A percentile compares a stretch with the other conserved stretches of the same genome.
These are phyloP conservation scores for Trichogramma dendrolimi DNA, from an alignment of 2,888 invertebrate species.

Conservation along the genomic window DNA sequence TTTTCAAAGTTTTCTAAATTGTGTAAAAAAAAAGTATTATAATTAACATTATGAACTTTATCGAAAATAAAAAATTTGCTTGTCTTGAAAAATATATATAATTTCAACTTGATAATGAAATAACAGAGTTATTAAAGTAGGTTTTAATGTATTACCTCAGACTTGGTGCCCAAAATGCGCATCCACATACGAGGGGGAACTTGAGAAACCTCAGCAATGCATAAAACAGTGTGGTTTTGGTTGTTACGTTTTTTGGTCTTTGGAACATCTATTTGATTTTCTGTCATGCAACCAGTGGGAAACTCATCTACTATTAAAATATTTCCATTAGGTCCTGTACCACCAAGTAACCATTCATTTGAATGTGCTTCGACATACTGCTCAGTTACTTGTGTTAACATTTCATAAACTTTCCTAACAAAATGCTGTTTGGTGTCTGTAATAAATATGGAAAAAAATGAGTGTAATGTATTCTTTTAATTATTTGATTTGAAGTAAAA, in stretches of 20 bases:
- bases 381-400: constrained; percentile 56
- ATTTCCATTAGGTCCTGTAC: constrained; percentile 50
- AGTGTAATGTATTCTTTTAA: neutral
- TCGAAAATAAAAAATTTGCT: neutral
- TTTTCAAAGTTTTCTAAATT: constrained; percentile 19
- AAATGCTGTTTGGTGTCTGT: constrained; percentile 59
- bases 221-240: constrained; percentile 60
- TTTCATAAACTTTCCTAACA: constrained; percentile 59
- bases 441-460: constrained; percentile 28
- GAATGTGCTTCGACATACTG: constrained; percentile 53
- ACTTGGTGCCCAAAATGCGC: constrained; percentile 45
- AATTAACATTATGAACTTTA: constrained; percentile 1
- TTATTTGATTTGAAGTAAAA: constrained; percentile 2
- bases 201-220: constrained; percentile 60
- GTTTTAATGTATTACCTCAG: constrained; percentile 35
- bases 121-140: neutral
- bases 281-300: constrained; percentile 61
- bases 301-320: constrained; percentile 66
- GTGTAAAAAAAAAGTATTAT: constrained; percentile 5
- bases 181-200: constrained; percentile 53
- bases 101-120: neutral
- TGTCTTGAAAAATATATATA: neutral
- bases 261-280: constrained; percentile 55
- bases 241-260: constrained; percentile 54
- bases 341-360: constrained; percentile 58